Evolutionary conservation across 2,888 invertebrate species (phyloP).

Genomic region (Chloroclystis v-ata): DNA sequence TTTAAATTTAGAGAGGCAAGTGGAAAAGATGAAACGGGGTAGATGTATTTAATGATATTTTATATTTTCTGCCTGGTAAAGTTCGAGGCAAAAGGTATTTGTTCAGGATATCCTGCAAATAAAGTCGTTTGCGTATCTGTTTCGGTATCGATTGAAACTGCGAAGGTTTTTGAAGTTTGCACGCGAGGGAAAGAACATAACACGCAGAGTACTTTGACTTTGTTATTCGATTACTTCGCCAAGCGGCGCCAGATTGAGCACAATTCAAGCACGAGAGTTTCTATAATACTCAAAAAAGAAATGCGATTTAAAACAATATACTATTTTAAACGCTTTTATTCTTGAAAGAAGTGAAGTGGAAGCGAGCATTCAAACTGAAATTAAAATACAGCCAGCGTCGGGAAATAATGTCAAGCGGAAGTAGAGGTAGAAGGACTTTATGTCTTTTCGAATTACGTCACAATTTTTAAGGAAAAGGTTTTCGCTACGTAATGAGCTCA

Average conservation of each 20-base stretch:
- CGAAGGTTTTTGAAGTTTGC: constrained; percentile 61
- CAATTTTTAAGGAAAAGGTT: constrained; percentile 3
- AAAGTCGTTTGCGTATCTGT: constrained; percentile 60
- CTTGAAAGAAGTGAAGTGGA: constrained; percentile 5
- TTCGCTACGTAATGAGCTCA: constrained; percentile 1
- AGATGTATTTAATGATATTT: not conserved
- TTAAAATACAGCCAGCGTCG: constrained; percentile 2
- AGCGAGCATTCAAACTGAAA: constrained; percentile 6
- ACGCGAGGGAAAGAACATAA: constrained; percentile 65
- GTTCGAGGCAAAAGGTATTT: not conserved
- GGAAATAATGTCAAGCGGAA: constrained; percentile 8
- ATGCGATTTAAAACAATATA: not conserved
- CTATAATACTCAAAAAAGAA: constrained; percentile 5
- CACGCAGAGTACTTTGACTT: constrained; percentile 59
- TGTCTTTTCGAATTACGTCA: constrained; percentile 5
- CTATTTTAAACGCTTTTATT: constrained; percentile 1
- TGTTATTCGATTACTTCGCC: constrained; percentile 57
- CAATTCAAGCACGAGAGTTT: constrained; percentile 29
- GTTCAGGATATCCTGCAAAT: constrained; percentile 38
- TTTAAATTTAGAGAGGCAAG: too few relatives aligned
- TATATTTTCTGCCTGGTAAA: not conserved
- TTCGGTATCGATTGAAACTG: constrained; percentile 63
- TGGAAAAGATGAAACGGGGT: too few relatives aligned
- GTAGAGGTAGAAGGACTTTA: constrained; percentile 3
- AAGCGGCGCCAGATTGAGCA: constrained; percentile 34